Conservation (phyloP, 1,140 invertebrate species). For the Hypothenemus hampei region DNA sequence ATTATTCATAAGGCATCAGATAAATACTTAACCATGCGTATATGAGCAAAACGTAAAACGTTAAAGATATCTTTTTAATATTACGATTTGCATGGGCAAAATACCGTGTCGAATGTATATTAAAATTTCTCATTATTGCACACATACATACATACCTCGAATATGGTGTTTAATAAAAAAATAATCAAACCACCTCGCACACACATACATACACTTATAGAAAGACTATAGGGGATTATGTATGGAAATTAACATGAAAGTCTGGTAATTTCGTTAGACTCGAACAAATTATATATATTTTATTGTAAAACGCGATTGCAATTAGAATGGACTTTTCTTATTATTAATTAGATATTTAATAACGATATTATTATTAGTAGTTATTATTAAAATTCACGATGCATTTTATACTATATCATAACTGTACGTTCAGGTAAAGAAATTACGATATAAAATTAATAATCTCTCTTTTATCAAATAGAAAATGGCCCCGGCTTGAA, state of each 20-base stretch:
- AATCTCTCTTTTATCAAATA: too few relatives aligned
- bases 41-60: conserved; percentile 11
- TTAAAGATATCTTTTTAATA: conserved; percentile 19
- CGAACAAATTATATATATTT: conserved; percentile 23
- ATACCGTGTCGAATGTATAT: conserved; percentile 12
- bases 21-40: conserved; percentile 7
- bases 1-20: conserved; percentile 15
- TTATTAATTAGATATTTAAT: conserved; percentile 18
- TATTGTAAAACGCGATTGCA: conserved; percentile 23
- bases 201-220: too few relatives aligned
- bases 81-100: conserved; percentile 17
- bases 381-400: conserved; percentile 5
- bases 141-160: too few relatives aligned
- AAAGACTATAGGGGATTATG: too few relatives aligned
- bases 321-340: conserved; percentile 12
- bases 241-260: conserved; percentile 23
- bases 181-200: conserved; percentile 20
- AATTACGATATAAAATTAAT: too few relatives aligned
- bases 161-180: conserved; percentile 15
- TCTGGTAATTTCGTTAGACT: conserved; percentile 12
- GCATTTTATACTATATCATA: conserved; percentile 1
- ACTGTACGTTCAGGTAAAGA: conserved; percentile 2
- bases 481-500: too few relatives aligned
- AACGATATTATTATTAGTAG: too few relatives aligned
- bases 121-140: conserved; percentile 21